Evolutionary conservation across 2,888 invertebrate species (phyloP), one percentile per base, ranked within the genome.

Genomic region (Eubasilissa splendida): DNA sequence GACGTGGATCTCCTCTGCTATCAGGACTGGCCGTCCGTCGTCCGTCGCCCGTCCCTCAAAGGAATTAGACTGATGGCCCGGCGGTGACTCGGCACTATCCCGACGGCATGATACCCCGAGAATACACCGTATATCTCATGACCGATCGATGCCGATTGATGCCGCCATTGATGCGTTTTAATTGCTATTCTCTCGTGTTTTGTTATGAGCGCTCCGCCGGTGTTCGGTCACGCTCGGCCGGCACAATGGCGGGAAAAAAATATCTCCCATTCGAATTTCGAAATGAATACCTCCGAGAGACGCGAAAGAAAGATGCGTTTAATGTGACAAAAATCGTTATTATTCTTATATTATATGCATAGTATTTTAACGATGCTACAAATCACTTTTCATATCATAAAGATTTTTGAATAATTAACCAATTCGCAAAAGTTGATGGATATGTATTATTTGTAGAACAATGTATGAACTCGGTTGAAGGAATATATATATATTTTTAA

Each of bases 31-130:
- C 76, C 53, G 63, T 76, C 76, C 68, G 66, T 76, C 70, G 87
- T 76, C 76, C 68, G 66, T 76, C 70, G 87, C 86, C 88, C 88
- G 89, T 88, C 89, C 87, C 88, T 89, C 88, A 88, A 88, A 88
- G 86, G 88, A 87, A 88, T 87, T 87, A 87, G 88, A 87, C 87
- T 90, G 90, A 90, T 88, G 86, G 88, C 88, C 88, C 85, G 85
- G 86, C 85, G 86, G 86, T 90, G 90, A 90, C 85, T 85, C 86
- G 86, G 86, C 85, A 86, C 85, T 87, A 86, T 11, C 31, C 12
- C 70, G 77, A 59, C 68, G 68, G 56, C 77, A 58, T 66, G 70
- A 70, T 68, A 80, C 76, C 75, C 76, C 77, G 58, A 56, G 70
- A 59, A 79, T 76, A 68, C 66, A 58, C 33, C 74, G 42, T 58